phyloP scores from a whole-genome alignment of 2,888 invertebrate genomes.

The Tenthredo livida region DNA sequence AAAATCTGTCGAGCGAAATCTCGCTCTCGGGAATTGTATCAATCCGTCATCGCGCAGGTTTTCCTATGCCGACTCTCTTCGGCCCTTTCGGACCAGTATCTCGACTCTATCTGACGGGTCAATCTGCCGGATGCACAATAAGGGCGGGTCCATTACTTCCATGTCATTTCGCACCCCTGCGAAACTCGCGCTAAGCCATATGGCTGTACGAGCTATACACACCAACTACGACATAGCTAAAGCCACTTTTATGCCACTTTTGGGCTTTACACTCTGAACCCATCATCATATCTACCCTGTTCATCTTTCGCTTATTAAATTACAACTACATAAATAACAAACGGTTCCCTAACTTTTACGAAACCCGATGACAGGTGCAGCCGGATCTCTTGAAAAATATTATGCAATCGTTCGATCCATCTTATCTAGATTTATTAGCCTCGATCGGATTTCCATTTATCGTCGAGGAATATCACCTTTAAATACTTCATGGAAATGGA shows the following conservation, averaged over 20 bases:
- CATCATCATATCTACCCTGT: conserved; percentile 67
- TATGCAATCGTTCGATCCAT: not conserved
- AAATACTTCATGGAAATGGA: no score
- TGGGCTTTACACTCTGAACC: conserved; percentile 53
- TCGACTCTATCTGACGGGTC: conserved; percentile 72
- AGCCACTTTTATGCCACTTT: conserved; percentile 75
- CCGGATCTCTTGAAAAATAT: not conserved
- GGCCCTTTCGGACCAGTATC: conserved; percentile 53
- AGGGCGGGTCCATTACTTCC: conserved; percentile 75
- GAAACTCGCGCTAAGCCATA: conserved; percentile 68
- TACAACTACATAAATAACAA: conserved; percentile 76
- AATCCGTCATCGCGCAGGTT: conserved; percentile 75
- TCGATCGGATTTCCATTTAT: no score
- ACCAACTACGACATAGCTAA: conserved; percentile 59
- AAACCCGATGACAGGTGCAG: conserved; percentile 22
- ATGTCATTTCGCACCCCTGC: conserved; percentile 77
- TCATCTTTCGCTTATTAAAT: conserved; percentile 76
- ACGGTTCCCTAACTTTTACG: not conserved
- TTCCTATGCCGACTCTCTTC: conserved; percentile 39
- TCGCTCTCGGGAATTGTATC: conserved; percentile 75
- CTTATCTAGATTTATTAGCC: not conserved
- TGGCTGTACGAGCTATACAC: conserved; percentile 62
- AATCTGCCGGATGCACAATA: conserved; percentile 75
- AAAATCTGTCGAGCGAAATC: conserved; percentile 76
- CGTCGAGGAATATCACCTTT: no score